phyloP scores from a whole-genome alignment of 2,113 vertebrate species.

The Saccopteryx bilineata region DNA sequence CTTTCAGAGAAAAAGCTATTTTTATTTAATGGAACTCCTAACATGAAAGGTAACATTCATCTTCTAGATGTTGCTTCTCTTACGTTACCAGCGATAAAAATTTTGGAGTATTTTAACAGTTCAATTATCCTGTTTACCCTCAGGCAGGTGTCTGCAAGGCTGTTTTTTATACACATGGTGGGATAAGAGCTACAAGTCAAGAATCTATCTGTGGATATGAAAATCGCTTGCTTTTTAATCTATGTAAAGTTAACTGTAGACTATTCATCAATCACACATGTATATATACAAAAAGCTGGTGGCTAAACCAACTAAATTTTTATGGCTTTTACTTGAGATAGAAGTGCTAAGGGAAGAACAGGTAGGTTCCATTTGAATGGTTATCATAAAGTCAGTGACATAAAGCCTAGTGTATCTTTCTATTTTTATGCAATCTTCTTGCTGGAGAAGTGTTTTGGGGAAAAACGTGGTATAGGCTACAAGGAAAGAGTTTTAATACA shows the following conservation, averaged over 20 bases:
- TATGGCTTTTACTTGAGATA: conserved; percentile 74
- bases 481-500: background rate
- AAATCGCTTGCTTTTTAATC: background rate
- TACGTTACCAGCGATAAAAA: background rate
- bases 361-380: background rate
- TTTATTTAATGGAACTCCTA: background rate
- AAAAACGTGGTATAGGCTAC: background rate
- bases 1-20: background rate
- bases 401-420: background rate
- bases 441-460: conserved; percentile 5
- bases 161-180: background rate
- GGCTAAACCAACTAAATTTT: conserved; percentile 44
- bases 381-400: background rate
- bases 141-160: background rate
- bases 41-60: background rate
- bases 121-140: background rate
- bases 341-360: conserved; percentile 50
- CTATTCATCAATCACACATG: conserved; percentile 17
- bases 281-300: conserved; percentile 55
- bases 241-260: background rate
- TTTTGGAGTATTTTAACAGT: background rate
- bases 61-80: background rate
- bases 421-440: background rate
- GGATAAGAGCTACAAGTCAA: background rate
- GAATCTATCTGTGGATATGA: background rate